phyloP scores from a whole-genome alignment of 2,797 vertebrate species.

The Tokudaia tokunoshimensis region DNA sequence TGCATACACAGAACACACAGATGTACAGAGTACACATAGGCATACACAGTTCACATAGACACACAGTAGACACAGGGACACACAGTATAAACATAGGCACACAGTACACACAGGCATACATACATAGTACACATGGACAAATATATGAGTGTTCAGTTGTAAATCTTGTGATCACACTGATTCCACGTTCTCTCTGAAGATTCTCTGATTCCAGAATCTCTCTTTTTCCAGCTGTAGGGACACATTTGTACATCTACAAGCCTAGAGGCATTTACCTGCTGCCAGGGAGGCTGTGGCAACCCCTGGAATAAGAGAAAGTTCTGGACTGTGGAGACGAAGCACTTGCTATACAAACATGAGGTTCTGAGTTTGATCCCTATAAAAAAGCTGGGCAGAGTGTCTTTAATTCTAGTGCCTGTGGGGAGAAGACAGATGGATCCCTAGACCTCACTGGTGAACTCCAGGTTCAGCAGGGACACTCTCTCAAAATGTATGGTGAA shows the following conservation, averaged over 20 bases:
- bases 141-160: not conserved
- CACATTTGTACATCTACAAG: no score
- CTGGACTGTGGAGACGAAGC: not conserved
- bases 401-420: not conserved
- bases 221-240: not conserved
- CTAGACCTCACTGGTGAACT: not conserved
- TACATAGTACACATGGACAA: no score
- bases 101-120: fast-evolving
- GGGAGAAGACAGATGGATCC: not conserved
- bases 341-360: not conserved
- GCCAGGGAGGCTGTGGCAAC: fast-evolving
- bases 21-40: not conserved
- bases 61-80: not conserved
- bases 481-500: not conserved
- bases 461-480: not conserved
- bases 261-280: not conserved
- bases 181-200: no score
- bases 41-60: no score
- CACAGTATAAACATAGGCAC: fast-evolving
- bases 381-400: not conserved
- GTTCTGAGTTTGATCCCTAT: not conserved
- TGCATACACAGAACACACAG: not conserved
- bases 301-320: not conserved
- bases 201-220: no score
- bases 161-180: not conserved